A percentile compares a stretch with the other conserved stretches of the same genome.
phyloP scores from a whole-genome alignment of 2,888 invertebrate genomes.

The Limnephilus auricula region DNA sequence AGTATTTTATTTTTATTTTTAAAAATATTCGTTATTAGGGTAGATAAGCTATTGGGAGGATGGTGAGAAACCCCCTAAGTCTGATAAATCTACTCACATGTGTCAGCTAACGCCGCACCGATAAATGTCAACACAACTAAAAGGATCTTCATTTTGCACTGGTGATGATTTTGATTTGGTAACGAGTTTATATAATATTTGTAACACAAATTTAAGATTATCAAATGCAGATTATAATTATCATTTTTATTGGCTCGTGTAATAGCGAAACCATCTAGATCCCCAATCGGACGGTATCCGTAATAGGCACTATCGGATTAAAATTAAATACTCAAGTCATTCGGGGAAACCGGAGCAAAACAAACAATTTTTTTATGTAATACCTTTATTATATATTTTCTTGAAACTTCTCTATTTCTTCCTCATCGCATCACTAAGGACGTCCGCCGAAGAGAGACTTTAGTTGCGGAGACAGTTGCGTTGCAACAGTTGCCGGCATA shows the following conservation, averaged over 20 bases:
- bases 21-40: no score
- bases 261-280: neutral
- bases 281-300: no score
- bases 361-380: no score
- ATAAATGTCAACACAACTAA: constrained; percentile 24
- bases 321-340: neutral
- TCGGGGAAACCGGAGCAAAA: neutral
- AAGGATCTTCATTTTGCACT: constrained; percentile 46
- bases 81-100: constrained; percentile 40
- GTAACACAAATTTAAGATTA: neutral
- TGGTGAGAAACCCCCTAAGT: no score
- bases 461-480: no score
- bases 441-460: no score
- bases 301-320: neutral
- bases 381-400: no score
- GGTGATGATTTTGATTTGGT: neutral
- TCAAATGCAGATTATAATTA: neutral
- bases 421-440: no score
- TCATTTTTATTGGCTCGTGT: neutral
- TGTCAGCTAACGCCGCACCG: constrained; percentile 28
- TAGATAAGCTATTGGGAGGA: no score
- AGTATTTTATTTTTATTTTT: no score
- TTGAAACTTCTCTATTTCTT: no score
- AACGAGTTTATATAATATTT: neutral
- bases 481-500: no score